Evolutionary conservation across 2,113 vertebrate species (phyloP).

Genomic region (Urocolius indicus): DNA sequence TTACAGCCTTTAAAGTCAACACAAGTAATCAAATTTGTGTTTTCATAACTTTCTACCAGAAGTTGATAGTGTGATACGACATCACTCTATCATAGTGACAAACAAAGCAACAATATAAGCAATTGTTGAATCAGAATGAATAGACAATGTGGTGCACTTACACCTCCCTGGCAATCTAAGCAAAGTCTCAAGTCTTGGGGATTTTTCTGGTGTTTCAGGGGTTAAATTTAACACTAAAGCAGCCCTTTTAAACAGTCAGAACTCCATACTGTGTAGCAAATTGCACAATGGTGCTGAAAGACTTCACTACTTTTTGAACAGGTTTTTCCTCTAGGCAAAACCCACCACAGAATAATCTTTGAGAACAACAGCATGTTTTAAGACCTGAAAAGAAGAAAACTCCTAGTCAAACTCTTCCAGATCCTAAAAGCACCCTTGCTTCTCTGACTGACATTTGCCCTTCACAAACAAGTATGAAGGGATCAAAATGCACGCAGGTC

Average conservation of each 20-base stretch:
- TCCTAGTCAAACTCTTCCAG: neutral
- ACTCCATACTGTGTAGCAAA: neutral
- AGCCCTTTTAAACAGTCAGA: neutral
- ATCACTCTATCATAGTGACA: neutral
- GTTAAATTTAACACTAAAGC: neutral
- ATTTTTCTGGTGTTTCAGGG: neutral
- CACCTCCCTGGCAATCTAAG: neutral
- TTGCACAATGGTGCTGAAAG: neutral
- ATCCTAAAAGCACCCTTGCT: neutral
- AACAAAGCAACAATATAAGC: neutral
- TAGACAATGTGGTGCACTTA: neutral
- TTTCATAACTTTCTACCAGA: neutral
- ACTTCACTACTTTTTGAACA: neutral
- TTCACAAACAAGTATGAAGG: neutral
- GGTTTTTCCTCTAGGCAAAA: neutral
- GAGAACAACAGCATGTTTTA: neutral
- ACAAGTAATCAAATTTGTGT: neutral
- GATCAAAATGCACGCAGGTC: neutral
- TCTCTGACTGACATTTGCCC: neutral
- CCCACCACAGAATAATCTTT: neutral
- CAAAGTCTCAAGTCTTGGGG: neutral
- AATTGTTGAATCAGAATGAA: neutral
- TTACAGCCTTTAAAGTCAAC: neutral
- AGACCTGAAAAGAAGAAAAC: neutral
- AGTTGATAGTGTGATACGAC: neutral